These are phyloP conservation scores for Temnothorax nylanderi DNA, from an alignment of 1,140 invertebrate species.

Conservation along the genomic window DNA sequence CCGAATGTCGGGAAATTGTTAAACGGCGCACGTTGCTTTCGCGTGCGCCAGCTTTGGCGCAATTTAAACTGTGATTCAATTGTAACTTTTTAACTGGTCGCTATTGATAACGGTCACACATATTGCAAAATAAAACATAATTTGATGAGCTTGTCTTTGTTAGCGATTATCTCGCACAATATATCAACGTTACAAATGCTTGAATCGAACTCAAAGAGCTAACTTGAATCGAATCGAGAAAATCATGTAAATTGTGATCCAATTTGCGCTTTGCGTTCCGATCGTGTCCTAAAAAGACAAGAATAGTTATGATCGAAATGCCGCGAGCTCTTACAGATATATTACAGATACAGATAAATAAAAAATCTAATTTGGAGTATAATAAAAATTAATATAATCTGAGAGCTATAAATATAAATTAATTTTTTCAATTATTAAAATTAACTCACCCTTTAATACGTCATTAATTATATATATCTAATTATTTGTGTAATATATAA, in stretches of 20 bases:
- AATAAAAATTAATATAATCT: not conserved
- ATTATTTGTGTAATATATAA: constrained; percentile 3
- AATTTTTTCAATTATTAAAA: not conserved
- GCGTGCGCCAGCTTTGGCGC: constrained; percentile 17
- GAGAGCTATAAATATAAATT: not conserved
- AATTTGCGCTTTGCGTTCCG: not conserved
- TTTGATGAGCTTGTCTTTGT: constrained; percentile 40
- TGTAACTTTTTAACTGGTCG: constrained; percentile 45
- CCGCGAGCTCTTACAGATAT: not conserved
- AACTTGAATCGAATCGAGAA: constrained; percentile 16
- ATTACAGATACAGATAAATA: not conserved
- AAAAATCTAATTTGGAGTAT: not conserved
- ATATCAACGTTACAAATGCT: not conserved
- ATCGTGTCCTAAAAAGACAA: not conserved
- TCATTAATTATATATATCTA: not conserved
- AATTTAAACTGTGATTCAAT: constrained; percentile 45
- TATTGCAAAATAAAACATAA: constrained; percentile 45
- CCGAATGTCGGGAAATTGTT: constrained; percentile 53
- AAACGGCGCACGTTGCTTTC: constrained; percentile 48
- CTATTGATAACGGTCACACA: constrained; percentile 30
- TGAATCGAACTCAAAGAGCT: constrained; percentile 5
- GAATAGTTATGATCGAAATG: not conserved
- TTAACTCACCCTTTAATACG: not conserved
- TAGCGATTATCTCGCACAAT: constrained; percentile 36
- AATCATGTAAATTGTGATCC: not conserved